phyloP scores from a whole-genome alignment of 2,888 invertebrate genomes.

The Folsomia manolachei region DNA sequence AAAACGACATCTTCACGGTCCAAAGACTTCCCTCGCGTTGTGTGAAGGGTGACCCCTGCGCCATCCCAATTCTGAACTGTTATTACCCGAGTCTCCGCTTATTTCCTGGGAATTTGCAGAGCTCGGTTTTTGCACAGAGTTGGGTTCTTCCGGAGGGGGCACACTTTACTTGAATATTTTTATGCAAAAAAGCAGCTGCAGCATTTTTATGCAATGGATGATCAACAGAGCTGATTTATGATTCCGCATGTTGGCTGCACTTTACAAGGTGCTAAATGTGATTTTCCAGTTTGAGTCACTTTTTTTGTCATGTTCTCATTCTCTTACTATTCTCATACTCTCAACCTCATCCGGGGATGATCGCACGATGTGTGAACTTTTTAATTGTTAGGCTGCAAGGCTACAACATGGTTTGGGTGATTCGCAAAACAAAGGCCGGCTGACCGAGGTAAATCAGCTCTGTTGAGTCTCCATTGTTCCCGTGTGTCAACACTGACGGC shows the following conservation, averaged over 20 bases:
- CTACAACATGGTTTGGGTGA: conserved; percentile 51
- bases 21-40: background rate
- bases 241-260: conserved; percentile 51
- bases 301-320: conserved; percentile 44
- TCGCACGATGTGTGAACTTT: conserved; percentile 20
- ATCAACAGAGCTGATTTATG: conserved; percentile 52
- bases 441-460: conserved; percentile 52
- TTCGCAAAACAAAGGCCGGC: conserved; percentile 51
- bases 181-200: conserved; percentile 38
- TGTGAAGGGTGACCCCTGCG: no score
- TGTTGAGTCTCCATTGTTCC: conserved; percentile 43
- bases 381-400: conserved; percentile 51
- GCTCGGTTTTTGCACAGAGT: no score
- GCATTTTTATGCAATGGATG: conserved; percentile 49
- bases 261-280: conserved; percentile 43
- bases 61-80: background rate
- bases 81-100: background rate
- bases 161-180: background rate
- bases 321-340: conserved; percentile 38
- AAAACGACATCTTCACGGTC: no score
- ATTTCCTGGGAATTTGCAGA: background rate
- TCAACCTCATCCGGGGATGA: conserved; percentile 19
- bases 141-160: no score
- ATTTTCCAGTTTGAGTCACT: conserved; percentile 46
- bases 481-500: conserved; percentile 51